These are phyloP conservation scores for Heliconius hortense DNA, from an alignment of 2,888 invertebrate species.

Conservation along the genomic window DNA sequence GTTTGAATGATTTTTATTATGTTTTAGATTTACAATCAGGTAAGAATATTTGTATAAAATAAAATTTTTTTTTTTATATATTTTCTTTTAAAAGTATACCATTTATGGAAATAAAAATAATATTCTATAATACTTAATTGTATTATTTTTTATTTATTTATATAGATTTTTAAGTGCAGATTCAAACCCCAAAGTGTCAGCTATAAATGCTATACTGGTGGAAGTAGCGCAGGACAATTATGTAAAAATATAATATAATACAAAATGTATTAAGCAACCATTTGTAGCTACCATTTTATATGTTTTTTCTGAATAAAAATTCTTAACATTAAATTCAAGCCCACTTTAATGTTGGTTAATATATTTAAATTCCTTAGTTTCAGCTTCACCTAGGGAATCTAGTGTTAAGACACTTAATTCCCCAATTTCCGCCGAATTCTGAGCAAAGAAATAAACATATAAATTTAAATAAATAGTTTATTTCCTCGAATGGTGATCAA, in stretches of 20 bases:
- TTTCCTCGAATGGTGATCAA: too few relatives aligned
- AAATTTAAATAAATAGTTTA: too few relatives aligned
- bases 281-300: neutral
- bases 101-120: neutral
- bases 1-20: too few relatives aligned
- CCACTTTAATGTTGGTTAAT: neutral
- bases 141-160: neutral
- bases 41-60: too few relatives aligned
- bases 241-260: slow-evolving; percentile 19
- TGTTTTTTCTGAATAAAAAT: neutral
- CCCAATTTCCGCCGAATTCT: too few relatives aligned
- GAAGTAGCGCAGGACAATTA: slow-evolving; percentile 27
- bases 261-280: slow-evolving; percentile 8
- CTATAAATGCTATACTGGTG: slow-evolving; percentile 44
- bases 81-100: too few relatives aligned
- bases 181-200: slow-evolving; percentile 27
- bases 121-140: neutral
- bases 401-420: too few relatives aligned
- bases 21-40: too few relatives aligned
- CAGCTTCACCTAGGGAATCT: too few relatives aligned
- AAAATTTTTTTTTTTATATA: too few relatives aligned
- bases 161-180: slow-evolving; percentile 2
- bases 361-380: neutral
- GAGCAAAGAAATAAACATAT: too few relatives aligned
- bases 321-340: neutral